Evolutionary conservation across 2,888 invertebrate species (phyloP).

Genomic region (Polyommatus icarus): DNA sequence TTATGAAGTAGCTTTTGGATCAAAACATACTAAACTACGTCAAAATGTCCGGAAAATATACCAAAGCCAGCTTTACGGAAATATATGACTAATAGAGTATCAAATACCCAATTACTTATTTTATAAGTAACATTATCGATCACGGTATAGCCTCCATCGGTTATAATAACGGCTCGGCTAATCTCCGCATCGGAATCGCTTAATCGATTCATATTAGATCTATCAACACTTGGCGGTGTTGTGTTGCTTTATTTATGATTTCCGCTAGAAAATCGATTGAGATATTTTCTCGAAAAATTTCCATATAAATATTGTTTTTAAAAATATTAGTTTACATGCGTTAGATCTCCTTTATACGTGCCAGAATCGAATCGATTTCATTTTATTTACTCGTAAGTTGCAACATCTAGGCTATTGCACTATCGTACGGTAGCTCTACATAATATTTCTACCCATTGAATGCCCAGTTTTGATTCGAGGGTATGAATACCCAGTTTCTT

Average conservation of each 20-base stretch:
- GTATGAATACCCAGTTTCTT: too few species aligned
- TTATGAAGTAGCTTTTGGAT: too few species aligned
- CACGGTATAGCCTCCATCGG: constrained; percentile 5
- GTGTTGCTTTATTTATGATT: constrained; percentile 26
- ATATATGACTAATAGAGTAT: neutral
- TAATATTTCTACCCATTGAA: too few species aligned
- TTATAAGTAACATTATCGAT: constrained; percentile 7
- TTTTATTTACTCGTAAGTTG: neutral
- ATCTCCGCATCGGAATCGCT: constrained; percentile 9
- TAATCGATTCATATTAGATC: constrained; percentile 15
- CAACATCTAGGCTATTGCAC: too few species aligned
- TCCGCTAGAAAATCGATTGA: neutral
- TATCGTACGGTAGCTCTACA: too few species aligned
- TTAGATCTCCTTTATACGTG: neutral
- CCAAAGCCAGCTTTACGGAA: neutral
- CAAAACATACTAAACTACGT: too few species aligned
- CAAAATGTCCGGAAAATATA: neutral
- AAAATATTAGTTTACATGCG: neutral
- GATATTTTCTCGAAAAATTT: constrained; percentile 2
- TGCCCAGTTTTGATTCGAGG: too few species aligned
- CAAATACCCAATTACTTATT: constrained; percentile 5
- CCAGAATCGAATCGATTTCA: neutral
- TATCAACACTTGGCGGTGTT: constrained; percentile 5
- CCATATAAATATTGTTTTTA: neutral
- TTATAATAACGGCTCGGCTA: constrained; percentile 9